A percentile compares a stretch with the other conserved stretches of the same genome.
These are phyloP conservation scores for Edolisoma coerulescens DNA, from an alignment of 2,113 vertebrate genomes.

Conservation along the genomic window DNA sequence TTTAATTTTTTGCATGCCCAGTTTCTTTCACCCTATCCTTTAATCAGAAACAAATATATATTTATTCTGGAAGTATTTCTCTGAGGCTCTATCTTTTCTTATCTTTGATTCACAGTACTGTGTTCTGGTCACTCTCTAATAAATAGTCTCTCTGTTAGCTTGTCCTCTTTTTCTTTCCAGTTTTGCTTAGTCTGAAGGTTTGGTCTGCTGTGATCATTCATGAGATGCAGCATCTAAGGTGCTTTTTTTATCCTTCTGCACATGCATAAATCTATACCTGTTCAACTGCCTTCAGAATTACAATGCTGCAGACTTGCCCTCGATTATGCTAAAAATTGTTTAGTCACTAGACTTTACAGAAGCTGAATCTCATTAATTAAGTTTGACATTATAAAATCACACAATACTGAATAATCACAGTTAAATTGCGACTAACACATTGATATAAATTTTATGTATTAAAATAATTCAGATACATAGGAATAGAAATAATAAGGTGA, in stretches of 20 bases:
- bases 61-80: neutral
- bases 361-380: neutral
- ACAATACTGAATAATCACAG: neutral
- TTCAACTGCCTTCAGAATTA: neutral
- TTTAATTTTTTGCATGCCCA: neutral
- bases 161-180: neutral
- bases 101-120: neutral
- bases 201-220: neutral
- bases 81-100: neutral
- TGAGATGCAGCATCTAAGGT: neutral
- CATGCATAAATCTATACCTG: neutral
- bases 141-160: neutral
- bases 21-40: neutral
- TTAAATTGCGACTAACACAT: neutral
- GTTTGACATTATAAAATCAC: neutral
- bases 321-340: neutral
- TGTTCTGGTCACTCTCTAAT: neutral
- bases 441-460: neutral
- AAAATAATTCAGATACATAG: neutral
- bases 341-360: neutral
- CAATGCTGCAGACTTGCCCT: neutral
- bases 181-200: neutral
- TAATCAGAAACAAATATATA: neutral
- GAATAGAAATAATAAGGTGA: neutral
- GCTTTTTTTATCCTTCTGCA: neutral